A percentile compares a stretch with the other conserved stretches of the same genome.
Evolutionary conservation across 2,888 invertebrate genomes (phyloP).

Genomic region (Catonia carolina): DNA sequence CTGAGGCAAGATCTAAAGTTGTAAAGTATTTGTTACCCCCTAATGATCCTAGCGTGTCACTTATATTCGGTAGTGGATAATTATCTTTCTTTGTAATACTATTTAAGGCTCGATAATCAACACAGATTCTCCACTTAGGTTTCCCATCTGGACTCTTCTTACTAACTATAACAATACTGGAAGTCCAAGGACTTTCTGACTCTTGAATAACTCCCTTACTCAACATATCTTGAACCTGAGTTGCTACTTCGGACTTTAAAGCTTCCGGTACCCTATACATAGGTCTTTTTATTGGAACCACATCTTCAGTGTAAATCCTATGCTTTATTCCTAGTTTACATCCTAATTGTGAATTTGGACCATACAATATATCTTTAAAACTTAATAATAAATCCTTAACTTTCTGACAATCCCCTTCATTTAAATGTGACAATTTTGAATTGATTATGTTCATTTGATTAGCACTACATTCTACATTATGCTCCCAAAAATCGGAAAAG

Average conservation of each 20-base stretch:
- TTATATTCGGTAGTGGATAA: too few species aligned
- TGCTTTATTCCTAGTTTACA: background rate
- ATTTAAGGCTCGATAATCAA: too few species aligned
- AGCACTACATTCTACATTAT: too few species aligned
- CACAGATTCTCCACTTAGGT: too few species aligned
- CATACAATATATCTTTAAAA: background rate
- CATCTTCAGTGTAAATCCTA: background rate
- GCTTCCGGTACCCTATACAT: background rate
- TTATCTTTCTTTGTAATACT: constrained; percentile 35
- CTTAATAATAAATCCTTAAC: background rate
- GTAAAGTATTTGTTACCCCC: constrained; percentile 33
- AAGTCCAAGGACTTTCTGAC: constrained; percentile 37
- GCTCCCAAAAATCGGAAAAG: too few species aligned
- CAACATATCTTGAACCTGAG: constrained; percentile 32
- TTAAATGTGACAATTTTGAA: too few species aligned
- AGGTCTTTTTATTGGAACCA: background rate
- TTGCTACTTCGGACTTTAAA: constrained; percentile 12
- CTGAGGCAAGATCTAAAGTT: constrained; percentile 35
- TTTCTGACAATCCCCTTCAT: too few species aligned
- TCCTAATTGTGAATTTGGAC: background rate
- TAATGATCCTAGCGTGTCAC: constrained; percentile 35
- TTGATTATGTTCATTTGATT: too few species aligned
- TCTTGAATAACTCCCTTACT: constrained; percentile 33
- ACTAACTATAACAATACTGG: too few species aligned
- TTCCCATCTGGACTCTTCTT: too few species aligned